Percentiles rank a stretch among this genome's conserved stretches.
Evolutionary conservation across 92 coral and sea anemone genomes (phyloP).

Genomic region (Actinernus sp.): DNA sequence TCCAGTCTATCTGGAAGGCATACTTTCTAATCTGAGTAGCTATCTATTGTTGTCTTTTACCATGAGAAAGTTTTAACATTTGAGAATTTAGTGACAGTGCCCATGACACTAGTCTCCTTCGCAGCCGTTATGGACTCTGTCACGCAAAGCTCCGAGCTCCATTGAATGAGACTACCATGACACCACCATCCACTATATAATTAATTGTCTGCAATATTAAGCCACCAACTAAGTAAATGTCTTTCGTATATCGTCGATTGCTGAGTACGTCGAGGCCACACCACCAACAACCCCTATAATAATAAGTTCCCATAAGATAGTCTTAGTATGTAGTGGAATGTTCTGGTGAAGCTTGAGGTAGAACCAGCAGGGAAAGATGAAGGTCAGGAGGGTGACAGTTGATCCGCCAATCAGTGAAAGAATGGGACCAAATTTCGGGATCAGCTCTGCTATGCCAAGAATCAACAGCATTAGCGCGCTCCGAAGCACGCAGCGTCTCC

Average conservation of each 20-base stretch:
- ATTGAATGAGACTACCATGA: no score
- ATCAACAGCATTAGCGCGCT: constrained; percentile 75
- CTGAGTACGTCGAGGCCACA: constrained; percentile 82
- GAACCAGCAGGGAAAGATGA: constrained; percentile 91
- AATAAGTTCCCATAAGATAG: constrained; percentile 73
- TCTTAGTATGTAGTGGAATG: constrained; percentile 79
- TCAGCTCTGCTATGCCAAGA: constrained; percentile 83
- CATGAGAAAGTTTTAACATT: no score
- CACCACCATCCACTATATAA: no score
- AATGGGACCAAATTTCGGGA: constrained; percentile 96
- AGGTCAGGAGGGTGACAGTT: constrained; percentile 81
- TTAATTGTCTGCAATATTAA: no score
- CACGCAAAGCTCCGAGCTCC: no score
- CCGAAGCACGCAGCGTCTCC: constrained; percentile 86
- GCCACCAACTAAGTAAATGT: no score
- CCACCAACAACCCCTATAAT: constrained; percentile 83
- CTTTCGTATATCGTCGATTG: constrained; percentile 79
- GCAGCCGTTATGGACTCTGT: no score
- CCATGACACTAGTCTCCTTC: no score
- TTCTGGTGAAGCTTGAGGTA: constrained; percentile 65
- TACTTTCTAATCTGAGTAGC: no score
- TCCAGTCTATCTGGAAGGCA: no score
- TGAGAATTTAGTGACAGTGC: no score
- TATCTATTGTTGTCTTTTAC: no score
- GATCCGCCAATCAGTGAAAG: constrained; percentile 94